Conservation (phyloP, 2,113 vertebrate species). For the Antechinus flavipes region DNA sequence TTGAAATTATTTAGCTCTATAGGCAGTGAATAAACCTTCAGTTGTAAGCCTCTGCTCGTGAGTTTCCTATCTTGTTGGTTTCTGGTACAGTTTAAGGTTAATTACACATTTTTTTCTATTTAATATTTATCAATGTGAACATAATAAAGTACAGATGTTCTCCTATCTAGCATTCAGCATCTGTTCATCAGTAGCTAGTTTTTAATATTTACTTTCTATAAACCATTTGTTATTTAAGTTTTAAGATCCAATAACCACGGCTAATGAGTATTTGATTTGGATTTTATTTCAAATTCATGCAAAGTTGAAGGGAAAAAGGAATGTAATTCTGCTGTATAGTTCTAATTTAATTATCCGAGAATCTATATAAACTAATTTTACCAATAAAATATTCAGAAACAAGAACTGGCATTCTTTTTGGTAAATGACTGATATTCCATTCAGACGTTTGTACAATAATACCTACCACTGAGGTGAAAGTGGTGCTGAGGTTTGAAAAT, state of each 20-base stretch:
- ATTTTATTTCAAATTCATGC: slow-evolving; percentile 69
- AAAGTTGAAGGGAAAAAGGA: slow-evolving; percentile 57
- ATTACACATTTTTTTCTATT: slow-evolving; percentile 53
- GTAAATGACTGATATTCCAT: slow-evolving; percentile 64
- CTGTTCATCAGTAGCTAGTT: slow-evolving; percentile 34
- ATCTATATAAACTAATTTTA: slow-evolving; percentile 41
- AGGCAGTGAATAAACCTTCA: slow-evolving; percentile 30
- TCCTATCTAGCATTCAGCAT: slow-evolving; percentile 11
- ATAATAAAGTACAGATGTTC: slow-evolving; percentile 42
- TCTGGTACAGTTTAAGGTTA: slow-evolving; percentile 41
- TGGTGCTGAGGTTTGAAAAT: background rate
- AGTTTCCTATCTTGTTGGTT: slow-evolving; percentile 54
- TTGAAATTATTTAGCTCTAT: slow-evolving; percentile 31
- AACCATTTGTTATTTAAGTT: slow-evolving; percentile 62
- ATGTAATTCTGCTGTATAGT: slow-evolving; percentile 30
- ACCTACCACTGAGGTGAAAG: background rate
- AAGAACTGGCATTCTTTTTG: slow-evolving; percentile 40
- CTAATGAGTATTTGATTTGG: slow-evolving; percentile 64
- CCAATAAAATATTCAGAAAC: slow-evolving; percentile 54
- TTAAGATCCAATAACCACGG: slow-evolving; percentile 63
- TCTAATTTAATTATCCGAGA: slow-evolving; percentile 42
- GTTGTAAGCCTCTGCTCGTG: slow-evolving; percentile 4
- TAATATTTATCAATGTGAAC: slow-evolving; percentile 60
- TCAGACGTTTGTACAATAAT: slow-evolving; percentile 19
- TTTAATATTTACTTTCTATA: slow-evolving; percentile 68